Base-by-base conservation (phyloP, 2,113 vertebrate species). In the Microtus oregoni region DNA sequence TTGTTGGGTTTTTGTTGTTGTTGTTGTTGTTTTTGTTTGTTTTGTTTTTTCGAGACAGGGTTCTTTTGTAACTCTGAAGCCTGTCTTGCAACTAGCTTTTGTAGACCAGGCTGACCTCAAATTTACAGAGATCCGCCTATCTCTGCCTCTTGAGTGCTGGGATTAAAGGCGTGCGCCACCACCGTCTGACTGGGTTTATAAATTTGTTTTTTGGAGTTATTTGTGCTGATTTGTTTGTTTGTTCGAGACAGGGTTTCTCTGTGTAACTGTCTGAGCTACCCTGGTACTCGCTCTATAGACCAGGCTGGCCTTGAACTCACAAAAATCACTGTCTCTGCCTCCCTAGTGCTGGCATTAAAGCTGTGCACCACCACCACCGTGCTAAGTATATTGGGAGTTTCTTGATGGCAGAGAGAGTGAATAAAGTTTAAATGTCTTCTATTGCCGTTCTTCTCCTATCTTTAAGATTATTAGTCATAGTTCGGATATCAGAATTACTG, bases 391-490 rank as follows among this genome's bases (percentile, higher is more conserved):
- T 82, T 82, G 55, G 32, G 52, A 58, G 32, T 82, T 68, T 93
- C 50, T 55, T 70, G 44, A 67, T 91, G 68, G 7, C 65, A 95
- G 72, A 24, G 76, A 88, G 58, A 75, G 41, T 89, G 86, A 94
- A 55, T 28, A 94, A 30, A 75, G 78, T 72, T n/a, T 77, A n/a
- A 55, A 41, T 58, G 30, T 90, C 72, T 92, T 91, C n/a, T 91
- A 0, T 96, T 92, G 55, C 47, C 19, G 92, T 94, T 83, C 81
- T 94, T 28, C 8, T 92, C 79, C 52, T 58, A n/a, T 90, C 35
- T 77, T 76, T 83, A 89, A 73, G 82, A 28, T 90, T 90, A 81
- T 72, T 94, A 58, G 47, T 32, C 94, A 86, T 67, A 91, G n/a
- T 72, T 79, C 35, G 73, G n/a, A 8, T 68, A 12, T 50, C 70